phyloP scores from a whole-genome alignment of 53 echinoderm and acorn worm genomes.

The Stichopus horrens region DNA sequence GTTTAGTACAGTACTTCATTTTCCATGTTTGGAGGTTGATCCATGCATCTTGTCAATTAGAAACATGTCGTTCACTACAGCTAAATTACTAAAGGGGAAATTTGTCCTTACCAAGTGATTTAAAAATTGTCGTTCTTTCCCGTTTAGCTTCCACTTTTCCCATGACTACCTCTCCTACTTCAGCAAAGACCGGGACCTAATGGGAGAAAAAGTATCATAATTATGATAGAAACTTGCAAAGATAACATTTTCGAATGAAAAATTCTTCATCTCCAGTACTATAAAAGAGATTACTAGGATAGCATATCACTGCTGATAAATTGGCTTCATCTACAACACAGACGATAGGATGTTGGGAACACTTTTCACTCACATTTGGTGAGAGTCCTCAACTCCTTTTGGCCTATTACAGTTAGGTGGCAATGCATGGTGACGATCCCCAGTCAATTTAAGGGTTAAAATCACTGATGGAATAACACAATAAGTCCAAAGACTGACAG shows the following conservation, averaged over 20 bases:
- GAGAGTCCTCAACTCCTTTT: no score
- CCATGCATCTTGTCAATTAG: neutral
- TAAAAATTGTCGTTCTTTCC: conserved; percentile 86
- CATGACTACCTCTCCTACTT: conserved; percentile 85
- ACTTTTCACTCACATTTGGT: no score
- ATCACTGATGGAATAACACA: no score
- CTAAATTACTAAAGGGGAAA: neutral
- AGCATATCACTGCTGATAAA: neutral
- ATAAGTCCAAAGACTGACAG: no score
- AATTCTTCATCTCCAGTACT: neutral
- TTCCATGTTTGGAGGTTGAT: neutral
- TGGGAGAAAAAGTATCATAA: neutral
- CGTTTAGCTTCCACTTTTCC: conserved; percentile 72
- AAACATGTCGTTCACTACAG: neutral
- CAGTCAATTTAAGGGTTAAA: no score
- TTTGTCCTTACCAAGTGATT: conserved; percentile 71
- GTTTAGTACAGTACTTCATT: no score
- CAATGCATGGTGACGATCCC: no score
- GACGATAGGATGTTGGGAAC: neutral
- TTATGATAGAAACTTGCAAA: neutral
- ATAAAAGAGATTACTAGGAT: neutral
- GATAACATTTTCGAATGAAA: neutral
- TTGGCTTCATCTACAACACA: neutral
- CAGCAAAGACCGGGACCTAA: conserved; percentile 80
- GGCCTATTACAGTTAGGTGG: no score